Conservation (phyloP, 1,140 invertebrate species). For the Aphelenchoides avenae region DNA sequence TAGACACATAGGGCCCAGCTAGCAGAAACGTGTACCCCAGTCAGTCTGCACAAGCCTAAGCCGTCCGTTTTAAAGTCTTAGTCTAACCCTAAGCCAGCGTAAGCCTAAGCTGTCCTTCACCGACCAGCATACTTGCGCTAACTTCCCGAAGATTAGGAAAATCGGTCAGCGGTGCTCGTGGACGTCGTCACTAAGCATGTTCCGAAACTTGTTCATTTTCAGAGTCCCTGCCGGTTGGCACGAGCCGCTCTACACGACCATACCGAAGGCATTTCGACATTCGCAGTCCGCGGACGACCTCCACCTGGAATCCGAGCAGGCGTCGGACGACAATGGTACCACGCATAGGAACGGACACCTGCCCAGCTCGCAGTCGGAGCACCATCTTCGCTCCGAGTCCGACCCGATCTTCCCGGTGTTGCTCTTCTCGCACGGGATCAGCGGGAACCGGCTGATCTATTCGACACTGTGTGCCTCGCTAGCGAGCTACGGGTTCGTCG, state of each 20-base stretch:
- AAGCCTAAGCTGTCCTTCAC: conserved; percentile 4
- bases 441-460: conserved; percentile 67
- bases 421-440: conserved; percentile 70
- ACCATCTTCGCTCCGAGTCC: conserved; percentile 47
- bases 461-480: conserved; percentile 66
- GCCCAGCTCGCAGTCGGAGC: not conserved
- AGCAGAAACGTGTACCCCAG: too few species aligned
- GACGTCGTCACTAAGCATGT: too few species aligned
- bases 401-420: conserved; percentile 65
- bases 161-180: too few species aligned
- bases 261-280: conserved; percentile 8
- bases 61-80: too few species aligned
- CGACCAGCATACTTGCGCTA: conserved; percentile 1
- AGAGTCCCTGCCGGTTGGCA: conserved; percentile 41
- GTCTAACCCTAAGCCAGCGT: not conserved
- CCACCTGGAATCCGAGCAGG: not conserved
- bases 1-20: too few species aligned
- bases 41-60: too few species aligned
- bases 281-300: conserved; percentile 18
- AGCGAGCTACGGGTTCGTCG: conserved; percentile 69
- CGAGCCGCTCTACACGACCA: conserved; percentile 12
- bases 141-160: too few species aligned
- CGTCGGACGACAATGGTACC: too few species aligned
- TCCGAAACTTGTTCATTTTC: not conserved
- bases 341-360: conserved; percentile 1